A percentile compares a stretch with the other conserved stretches of the same genome.
phyloP scores from a whole-genome alignment of 2,888 invertebrate species.

The Pheosia gnoma region DNA sequence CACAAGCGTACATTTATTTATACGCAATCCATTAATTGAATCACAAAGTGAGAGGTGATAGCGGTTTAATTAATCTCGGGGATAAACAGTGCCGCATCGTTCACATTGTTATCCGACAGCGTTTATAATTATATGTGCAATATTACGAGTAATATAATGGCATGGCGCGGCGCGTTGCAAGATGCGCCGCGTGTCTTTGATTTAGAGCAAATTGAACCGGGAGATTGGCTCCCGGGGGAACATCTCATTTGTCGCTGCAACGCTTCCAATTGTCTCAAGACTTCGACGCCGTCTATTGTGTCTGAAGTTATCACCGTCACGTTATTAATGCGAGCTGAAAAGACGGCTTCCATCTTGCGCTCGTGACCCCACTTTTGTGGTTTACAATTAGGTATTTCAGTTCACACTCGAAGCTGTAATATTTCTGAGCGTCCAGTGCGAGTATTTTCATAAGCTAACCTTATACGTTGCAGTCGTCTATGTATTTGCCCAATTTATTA shows the following conservation, averaged over 20 bases:
- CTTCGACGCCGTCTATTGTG: constrained; percentile 60
- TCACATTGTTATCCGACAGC: constrained; percentile 50
- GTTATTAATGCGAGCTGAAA: constrained; percentile 48
- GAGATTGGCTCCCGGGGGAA: constrained; percentile 73
- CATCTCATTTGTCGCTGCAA: constrained; percentile 79
- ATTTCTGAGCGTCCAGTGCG: neutral
- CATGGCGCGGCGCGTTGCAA: constrained; percentile 38
- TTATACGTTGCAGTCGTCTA: too few relatives aligned
- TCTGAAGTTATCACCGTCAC: constrained; percentile 51
- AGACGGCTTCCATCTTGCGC: constrained; percentile 35
- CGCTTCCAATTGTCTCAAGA: constrained; percentile 74
- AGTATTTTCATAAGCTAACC: too few relatives aligned
- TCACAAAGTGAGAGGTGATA: constrained; percentile 42
- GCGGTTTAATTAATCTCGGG: constrained; percentile 44
- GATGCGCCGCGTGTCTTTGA: constrained; percentile 61
- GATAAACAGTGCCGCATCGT: constrained; percentile 45
- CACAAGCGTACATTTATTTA: neutral
- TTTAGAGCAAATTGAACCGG: constrained; percentile 79
- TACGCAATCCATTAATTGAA: constrained; percentile 45
- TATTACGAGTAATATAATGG: constrained; percentile 55
- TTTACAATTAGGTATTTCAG: constrained; percentile 16
- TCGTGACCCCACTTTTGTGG: constrained; percentile 40
- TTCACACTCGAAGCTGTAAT: neutral
- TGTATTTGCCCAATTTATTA: too few relatives aligned
- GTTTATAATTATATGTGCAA: constrained; percentile 57